These are phyloP conservation scores for Noctilio leporinus DNA, from an alignment of 2,113 vertebrate species.

Conservation along the genomic window DNA sequence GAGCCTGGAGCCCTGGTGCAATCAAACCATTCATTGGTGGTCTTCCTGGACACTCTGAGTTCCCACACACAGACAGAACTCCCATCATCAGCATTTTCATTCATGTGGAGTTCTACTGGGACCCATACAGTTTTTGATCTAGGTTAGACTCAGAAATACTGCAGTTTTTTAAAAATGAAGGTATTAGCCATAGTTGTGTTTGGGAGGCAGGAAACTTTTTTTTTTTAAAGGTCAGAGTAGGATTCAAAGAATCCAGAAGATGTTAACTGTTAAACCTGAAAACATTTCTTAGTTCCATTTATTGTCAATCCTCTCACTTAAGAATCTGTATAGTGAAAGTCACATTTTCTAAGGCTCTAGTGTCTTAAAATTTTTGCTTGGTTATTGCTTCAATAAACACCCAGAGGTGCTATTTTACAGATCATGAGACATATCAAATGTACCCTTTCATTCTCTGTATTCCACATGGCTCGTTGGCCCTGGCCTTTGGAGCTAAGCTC, in stretches of 20 bases:
- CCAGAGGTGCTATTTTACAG: slow-evolving; percentile 47
- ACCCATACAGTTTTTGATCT: not conserved
- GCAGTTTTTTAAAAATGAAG: slow-evolving; percentile 43
- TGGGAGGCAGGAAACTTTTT: not conserved
- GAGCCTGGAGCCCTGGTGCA: not conserved
- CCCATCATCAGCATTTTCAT: not conserved
- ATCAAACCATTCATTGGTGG: not conserved
- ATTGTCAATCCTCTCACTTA: slow-evolving; percentile 60
- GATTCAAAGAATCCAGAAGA: slow-evolving; percentile 60
- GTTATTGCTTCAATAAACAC: slow-evolving; percentile 68
- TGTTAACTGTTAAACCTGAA: slow-evolving; percentile 70
- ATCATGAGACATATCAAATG: slow-evolving; percentile 45
- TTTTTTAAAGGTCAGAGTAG: slow-evolving; percentile 49
- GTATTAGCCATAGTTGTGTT: not conserved
- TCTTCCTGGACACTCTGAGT: not conserved
- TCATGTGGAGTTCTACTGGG: not conserved
- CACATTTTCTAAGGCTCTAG: slow-evolving; percentile 61
- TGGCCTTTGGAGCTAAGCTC: slow-evolving; percentile 47
- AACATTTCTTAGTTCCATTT: slow-evolving; percentile 61
- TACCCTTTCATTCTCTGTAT: not conserved
- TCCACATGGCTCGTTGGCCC: slow-evolving; percentile 17
- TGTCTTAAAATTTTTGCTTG: slow-evolving; percentile 52
- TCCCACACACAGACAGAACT: not conserved
- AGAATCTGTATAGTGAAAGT: slow-evolving; percentile 58
- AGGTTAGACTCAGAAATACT: not conserved